Percentiles rank a stretch among this genome's conserved stretches.
Conservation (phyloP, 64 coral and sea anemone species). For the Acropora yongei region DNA sequence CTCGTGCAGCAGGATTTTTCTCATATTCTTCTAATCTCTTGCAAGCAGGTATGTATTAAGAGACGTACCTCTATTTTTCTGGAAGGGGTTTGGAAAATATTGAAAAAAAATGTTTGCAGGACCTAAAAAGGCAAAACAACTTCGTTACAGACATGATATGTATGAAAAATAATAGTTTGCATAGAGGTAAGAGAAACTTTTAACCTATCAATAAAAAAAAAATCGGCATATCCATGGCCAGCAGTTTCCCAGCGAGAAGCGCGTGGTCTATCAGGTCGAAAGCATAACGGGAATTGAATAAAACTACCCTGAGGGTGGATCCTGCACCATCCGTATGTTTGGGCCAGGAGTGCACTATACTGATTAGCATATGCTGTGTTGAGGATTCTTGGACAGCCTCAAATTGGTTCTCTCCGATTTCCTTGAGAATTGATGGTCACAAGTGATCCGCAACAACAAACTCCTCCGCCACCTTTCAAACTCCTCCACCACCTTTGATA, state of each 20-base stretch:
- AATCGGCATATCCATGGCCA: not conserved
- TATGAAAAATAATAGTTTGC: too few species aligned
- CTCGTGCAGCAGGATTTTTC: too few species aligned
- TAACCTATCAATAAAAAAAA: too few species aligned
- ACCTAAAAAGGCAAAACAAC: too few species aligned
- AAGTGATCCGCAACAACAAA: not conserved
- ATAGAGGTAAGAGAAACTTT: too few species aligned
- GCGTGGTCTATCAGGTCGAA: not conserved
- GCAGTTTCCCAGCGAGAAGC: not conserved
- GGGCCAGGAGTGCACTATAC: not conserved
- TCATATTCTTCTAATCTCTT: too few species aligned
- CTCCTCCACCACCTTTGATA: slow-evolving; percentile 16
- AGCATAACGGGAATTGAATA: not conserved
- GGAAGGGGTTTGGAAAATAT: too few species aligned
- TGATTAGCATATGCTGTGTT: not conserved
- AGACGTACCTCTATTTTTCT: too few species aligned
- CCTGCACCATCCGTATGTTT: not conserved
- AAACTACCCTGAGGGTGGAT: not conserved
- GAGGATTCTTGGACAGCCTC: slow-evolving; percentile 1
- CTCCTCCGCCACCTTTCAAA: not conserved
- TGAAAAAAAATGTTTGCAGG: too few species aligned
- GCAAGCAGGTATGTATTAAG: too few species aligned
- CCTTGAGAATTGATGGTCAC: slow-evolving; percentile 6
- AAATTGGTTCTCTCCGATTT: slow-evolving; percentile 4
- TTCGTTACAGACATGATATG: too few species aligned